Percentiles rank a stretch among this genome's conserved stretches.
Evolutionary conservation across 2,888 invertebrate genomes (phyloP).

Genomic region (Drosophila anomalata): DNA sequence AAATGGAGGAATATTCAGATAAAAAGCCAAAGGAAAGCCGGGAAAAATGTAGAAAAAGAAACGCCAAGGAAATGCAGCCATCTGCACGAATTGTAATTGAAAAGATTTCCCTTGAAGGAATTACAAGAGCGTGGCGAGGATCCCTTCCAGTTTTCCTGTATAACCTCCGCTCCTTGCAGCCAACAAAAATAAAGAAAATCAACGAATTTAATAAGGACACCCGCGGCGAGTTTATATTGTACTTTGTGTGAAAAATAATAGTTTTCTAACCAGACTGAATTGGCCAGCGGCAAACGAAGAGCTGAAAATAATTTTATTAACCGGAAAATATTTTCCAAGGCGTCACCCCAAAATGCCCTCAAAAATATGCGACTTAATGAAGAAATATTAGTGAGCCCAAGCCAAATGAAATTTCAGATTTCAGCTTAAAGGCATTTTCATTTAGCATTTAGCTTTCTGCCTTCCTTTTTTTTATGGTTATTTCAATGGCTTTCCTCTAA

Average conservation of each 20-base stretch:
- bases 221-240: constrained; percentile 74
- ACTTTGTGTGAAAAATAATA: constrained; percentile 77
- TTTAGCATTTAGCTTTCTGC: background rate
- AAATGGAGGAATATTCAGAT: constrained; percentile 10
- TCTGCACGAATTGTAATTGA: constrained; percentile 80
- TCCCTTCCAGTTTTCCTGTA: constrained; percentile 20
- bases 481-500: constrained; percentile 5
- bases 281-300: constrained; percentile 31
- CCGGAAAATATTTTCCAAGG: constrained; percentile 59
- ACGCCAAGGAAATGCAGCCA: constrained; percentile 72
- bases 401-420: constrained; percentile 64
- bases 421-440: constrained; percentile 50
- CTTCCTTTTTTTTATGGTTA: background rate
- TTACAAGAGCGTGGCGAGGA: constrained; percentile 57
- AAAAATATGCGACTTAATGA: constrained; percentile 73
- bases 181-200: constrained; percentile 11
- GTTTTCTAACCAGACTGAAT: constrained; percentile 69
- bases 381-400: constrained; percentile 73
- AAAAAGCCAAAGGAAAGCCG: constrained; percentile 24
- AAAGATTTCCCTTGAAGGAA: constrained; percentile 80
- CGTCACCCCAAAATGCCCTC: constrained; percentile 49
- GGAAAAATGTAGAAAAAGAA: constrained; percentile 18
- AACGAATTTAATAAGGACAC: constrained; percentile 77
- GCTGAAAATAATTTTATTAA: constrained; percentile 57
- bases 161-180: constrained; percentile 4